Evolutionary conservation across 2,888 invertebrate species (phyloP), one percentile per base, ranked within the genome.

Genomic region (Diloba caeruleocephala): DNA sequence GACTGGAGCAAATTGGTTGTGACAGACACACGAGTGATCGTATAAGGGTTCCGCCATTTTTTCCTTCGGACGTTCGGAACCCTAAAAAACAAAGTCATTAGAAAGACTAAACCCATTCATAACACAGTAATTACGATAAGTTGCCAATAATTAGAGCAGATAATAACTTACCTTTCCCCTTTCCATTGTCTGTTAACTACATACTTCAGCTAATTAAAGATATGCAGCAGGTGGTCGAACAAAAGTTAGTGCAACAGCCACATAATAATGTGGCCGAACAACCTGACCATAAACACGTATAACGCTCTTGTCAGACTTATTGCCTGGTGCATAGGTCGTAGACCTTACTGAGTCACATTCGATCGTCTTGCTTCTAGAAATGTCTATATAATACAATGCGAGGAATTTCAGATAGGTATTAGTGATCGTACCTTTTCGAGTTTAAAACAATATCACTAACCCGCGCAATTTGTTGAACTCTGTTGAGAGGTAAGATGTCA

Each of bases 311-410:
- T 55, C 53, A 54, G 60, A 60, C 69, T 59, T 58, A 67, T 50
- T 61, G 53, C 61, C 26, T 14, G 45, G 53, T 56, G 54, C 66
- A 70, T 72, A 65, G 75, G 73, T 72, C 73, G 58, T 56, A 58
- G 51, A 72, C 73, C 75, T 21, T 36, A 52, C 59, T 62, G 69
- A 72, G 34, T 72, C 72, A 72, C 75, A 60, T 63, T 48, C 58
- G 57, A 55, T 61, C 55, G 59, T 13, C 32, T 19, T 25, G 34
- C 63, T 55, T 63, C 70, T 32, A 69, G 49, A 63, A 55, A 29
- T 31, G 63, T 69, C 45, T 29, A 34, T n/a, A n/a, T 41, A 26
- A 13, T 13, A 46, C 15, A 53, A 50, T 52, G 52, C 29, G 14
- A 37, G 45, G 49, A 63, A 63, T 69, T 49, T 42, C 12, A 45